Percentiles rank a stretch among this genome's conserved stretches.
phyloP scores from a whole-genome alignment of 1,140 invertebrate species.

The Conus betulinus region DNA sequence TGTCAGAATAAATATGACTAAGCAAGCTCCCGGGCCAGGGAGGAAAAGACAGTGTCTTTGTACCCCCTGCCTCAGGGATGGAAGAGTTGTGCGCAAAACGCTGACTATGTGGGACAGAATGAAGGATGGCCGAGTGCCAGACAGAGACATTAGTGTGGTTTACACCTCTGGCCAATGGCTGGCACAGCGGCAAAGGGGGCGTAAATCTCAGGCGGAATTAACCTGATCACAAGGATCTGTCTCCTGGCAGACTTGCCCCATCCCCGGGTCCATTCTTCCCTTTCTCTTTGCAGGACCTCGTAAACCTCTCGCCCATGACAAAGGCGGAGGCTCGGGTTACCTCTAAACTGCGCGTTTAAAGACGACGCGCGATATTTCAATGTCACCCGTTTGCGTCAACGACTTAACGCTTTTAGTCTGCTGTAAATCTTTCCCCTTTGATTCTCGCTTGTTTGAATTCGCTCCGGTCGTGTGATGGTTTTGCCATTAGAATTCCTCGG shows the following conservation, averaged over 20 bases:
- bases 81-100: not conserved
- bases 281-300: not conserved
- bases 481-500: not conserved
- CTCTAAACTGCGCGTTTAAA: conserved; percentile 11
- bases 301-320: not conserved
- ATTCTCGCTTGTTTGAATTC: not conserved
- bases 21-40: not conserved
- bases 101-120: not conserved
- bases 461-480: not conserved
- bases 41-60: not conserved
- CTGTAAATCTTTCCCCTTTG: conserved; percentile 14
- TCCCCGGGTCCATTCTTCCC: not conserved
- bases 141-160: conserved; percentile 34
- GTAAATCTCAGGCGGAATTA: conserved; percentile 19
- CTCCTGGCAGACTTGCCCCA: conserved; percentile 10
- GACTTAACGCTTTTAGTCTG: conserved; percentile 27
- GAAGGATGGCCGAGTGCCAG: conserved; percentile 11
- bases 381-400: conserved; percentile 31
- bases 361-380: conserved; percentile 32
- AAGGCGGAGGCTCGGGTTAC: conserved; percentile 13
- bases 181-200: conserved; percentile 10
- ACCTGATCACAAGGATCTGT: conserved; percentile 9
- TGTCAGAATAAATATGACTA: not conserved
- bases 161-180: conserved; percentile 21
- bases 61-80: not conserved